These are phyloP conservation scores for Orius insidiosus DNA, from an alignment of 1,140 invertebrate species.

Conservation along the genomic window DNA sequence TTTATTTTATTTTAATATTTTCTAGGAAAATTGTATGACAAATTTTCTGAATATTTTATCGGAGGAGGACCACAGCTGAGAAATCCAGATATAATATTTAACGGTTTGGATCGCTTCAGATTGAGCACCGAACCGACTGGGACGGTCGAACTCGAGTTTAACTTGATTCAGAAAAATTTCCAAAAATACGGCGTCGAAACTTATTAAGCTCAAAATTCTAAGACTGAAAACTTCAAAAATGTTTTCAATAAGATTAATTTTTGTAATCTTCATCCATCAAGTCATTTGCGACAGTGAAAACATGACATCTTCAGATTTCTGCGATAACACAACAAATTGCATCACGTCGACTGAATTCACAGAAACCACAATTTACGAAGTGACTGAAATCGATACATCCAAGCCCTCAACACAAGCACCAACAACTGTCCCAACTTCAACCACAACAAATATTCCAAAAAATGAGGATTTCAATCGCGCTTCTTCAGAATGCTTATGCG, in stretches of 20 bases:
- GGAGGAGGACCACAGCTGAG: slow-evolving; percentile 51
- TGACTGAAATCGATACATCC: no score
- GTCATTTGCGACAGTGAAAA: no score
- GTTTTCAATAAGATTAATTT: no score
- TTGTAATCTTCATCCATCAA: no score
- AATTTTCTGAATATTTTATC: slow-evolving; percentile 47
- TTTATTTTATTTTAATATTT: slow-evolving; percentile 21
- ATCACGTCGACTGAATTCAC: no score
- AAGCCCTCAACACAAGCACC: no score
- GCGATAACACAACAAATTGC: no score
- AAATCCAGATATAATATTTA: slow-evolving; percentile 52
- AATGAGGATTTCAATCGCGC: no score
- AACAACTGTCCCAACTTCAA: no score
- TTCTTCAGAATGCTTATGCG: slow-evolving; percentile 15
- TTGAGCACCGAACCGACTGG: slow-evolving; percentile 63
- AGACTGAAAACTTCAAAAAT: not conserved
- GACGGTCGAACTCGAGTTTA: slow-evolving; percentile 46
- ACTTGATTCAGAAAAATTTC: slow-evolving; percentile 60
- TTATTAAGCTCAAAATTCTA: slow-evolving; percentile 25
- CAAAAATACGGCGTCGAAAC: slow-evolving; percentile 61
- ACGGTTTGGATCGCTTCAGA: slow-evolving; percentile 52
- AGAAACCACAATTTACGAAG: no score
- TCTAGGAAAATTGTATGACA: slow-evolving; percentile 33
- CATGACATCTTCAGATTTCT: no score
- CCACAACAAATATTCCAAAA: no score